A percentile compares a stretch with the other conserved stretches of the same genome.
phyloP scores from a whole-genome alignment of 35 echinoderm and acorn worm genomes.

The Holothuria glaberrima region DNA sequence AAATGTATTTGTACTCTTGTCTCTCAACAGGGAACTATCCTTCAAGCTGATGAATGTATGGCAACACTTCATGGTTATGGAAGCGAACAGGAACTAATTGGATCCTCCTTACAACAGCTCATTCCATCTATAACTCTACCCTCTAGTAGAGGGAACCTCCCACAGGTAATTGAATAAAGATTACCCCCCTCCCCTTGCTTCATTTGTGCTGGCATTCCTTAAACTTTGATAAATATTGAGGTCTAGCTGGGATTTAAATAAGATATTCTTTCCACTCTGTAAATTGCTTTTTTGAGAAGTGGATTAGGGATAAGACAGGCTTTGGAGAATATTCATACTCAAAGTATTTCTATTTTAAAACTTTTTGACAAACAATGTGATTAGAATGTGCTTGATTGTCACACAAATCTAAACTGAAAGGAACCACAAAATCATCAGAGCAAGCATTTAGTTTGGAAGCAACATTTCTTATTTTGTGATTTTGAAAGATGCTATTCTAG shows the following conservation, averaged over 20 bases:
- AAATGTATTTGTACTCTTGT: no score
- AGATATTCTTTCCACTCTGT: no score
- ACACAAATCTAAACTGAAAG: neutral
- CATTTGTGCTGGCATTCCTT: neutral
- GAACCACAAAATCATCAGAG: no score
- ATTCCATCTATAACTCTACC: slow-evolving; percentile 88
- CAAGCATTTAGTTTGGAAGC: no score
- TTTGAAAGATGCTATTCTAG: no score
- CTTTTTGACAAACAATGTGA: neutral
- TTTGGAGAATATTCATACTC: no score
- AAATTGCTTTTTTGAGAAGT: no score
- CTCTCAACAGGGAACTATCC: slow-evolving; percentile 71
- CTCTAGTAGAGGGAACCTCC: slow-evolving; percentile 34
- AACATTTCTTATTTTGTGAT: no score
- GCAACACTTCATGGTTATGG: slow-evolving; percentile 84
- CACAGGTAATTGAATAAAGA: slow-evolving; percentile 53
- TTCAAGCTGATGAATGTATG: slow-evolving; percentile 69
- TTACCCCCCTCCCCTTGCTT: neutral
- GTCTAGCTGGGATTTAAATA: no score
- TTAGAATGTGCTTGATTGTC: neutral
- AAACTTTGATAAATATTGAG: neutral
- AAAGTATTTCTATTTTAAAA: no score
- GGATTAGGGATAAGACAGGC: no score
- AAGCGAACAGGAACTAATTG: slow-evolving; percentile 61
- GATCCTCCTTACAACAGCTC: slow-evolving; percentile 84